Conservation (phyloP, 2,888 invertebrate species). For the Xanthostigma xanthostigma region DNA sequence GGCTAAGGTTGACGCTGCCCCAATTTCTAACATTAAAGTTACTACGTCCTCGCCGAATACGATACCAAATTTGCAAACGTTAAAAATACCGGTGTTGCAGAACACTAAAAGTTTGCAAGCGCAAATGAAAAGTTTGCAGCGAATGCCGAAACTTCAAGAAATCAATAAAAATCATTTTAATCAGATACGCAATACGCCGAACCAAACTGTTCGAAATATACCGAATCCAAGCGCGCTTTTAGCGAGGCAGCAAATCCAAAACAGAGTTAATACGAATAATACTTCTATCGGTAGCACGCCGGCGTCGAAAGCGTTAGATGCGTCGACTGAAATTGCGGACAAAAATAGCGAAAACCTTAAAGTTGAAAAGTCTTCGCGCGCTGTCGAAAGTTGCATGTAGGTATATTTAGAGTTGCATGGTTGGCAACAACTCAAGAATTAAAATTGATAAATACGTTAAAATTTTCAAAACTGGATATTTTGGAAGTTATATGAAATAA, state of each 20-base stretch:
- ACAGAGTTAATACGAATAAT: no score
- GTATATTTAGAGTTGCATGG: no score
- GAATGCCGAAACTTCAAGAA: slow-evolving; percentile 31
- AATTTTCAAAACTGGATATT: no score
- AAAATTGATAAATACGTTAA: no score
- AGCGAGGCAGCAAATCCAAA: slow-evolving; percentile 30
- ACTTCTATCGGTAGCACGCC: no score
- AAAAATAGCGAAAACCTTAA: no score
- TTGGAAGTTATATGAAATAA: no score
- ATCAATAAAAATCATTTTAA: slow-evolving; percentile 26
- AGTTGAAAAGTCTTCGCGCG: no score
- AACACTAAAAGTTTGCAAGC: slow-evolving; percentile 10
- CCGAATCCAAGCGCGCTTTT: slow-evolving; percentile 46
- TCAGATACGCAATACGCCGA: slow-evolving; percentile 27
- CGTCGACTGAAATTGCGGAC: no score
- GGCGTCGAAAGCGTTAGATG: no score
- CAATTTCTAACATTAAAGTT: slow-evolving; percentile 1
- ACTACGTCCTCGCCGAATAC: slow-evolving; percentile 20
- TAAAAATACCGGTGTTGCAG: slow-evolving; percentile 18
- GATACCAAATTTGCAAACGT: slow-evolving; percentile 24
- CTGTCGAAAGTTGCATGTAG: no score
- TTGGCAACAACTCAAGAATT: no score
- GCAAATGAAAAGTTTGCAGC: slow-evolving; percentile 17
- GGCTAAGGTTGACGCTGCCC: neutral
- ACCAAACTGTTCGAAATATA: slow-evolving; percentile 45